Base-by-base conservation (phyloP, 2,797 vertebrate species). In the Chloroceryle amazona region DNA sequence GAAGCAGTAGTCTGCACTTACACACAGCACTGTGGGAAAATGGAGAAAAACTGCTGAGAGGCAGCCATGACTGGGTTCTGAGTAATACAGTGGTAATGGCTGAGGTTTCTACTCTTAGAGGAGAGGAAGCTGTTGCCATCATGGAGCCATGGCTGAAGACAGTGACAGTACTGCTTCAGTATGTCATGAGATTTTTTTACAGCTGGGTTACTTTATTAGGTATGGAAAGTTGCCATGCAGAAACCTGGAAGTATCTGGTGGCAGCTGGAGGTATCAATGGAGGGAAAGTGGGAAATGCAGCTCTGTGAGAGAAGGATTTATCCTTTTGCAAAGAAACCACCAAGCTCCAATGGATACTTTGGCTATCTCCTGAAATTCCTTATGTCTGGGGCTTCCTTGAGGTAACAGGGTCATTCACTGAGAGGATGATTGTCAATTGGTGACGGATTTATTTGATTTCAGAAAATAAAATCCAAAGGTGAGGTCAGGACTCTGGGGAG, bases 401-500 rank as follows among this genome's bases (percentile, higher is more conserved):
- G 55, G 14, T 49, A 60, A 74, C 16, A 63, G 13, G 28, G 49
- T 52, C 39, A 18, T 74, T 93, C 47, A 58, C 49, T 57, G 33
- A 41, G 66, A 46, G 46, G 52, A 37, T 72, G 58, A 33, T 42
- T 87, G 33, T 54, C 58, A 61, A 15, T 5, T 79, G 52, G 47
- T 14, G 13, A 74, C 81, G 39, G 35, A 80, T 74, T 35, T 39
- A 83, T 51, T 73, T 19, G 58, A 82, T 86, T 94, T 86, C 72
- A 86, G 75, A 86, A 85, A 76, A 91, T 13, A 82, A 80, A 80
- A 73, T 85, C 79, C 76, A 46, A 96, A 94, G 57, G 11, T 1
- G 0, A n/a, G 51, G 42, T 80, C 88, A 83, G 35, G 31, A 55
- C 72, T 86, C 65, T 11, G 60, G 42, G 47, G 35, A 89, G n/a